These are phyloP conservation scores for Argopecten irradians DNA, from an alignment of 1,140 invertebrate species.

Conservation along the genomic window DNA sequence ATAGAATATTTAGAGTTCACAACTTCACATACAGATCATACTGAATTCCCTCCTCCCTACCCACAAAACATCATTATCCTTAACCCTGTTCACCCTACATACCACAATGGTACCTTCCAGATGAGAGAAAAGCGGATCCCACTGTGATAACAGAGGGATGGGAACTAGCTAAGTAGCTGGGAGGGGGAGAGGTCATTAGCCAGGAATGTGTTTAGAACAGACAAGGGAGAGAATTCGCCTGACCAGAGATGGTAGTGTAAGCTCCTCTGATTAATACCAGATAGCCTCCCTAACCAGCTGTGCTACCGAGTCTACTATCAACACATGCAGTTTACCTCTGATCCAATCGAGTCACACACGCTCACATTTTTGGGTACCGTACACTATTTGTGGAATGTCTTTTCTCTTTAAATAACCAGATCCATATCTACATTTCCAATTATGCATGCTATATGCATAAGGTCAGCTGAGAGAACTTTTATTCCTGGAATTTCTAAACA, in stretches of 20 bases:
- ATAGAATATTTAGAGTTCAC: not conserved
- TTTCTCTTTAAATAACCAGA: not conserved
- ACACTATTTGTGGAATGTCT: not conserved
- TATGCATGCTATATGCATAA: not conserved
- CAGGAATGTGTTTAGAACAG: constrained; percentile 16
- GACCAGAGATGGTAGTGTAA: not conserved
- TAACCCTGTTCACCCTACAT: not conserved
- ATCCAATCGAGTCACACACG: not conserved
- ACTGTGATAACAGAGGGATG: constrained; percentile 20
- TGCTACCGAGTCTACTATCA: not conserved
- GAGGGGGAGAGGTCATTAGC: not conserved
- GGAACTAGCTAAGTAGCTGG: not conserved
- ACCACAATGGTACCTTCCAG: not conserved
- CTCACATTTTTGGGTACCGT: not conserved
- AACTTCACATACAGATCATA: not conserved
- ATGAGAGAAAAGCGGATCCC: not conserved
- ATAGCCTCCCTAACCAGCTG: not conserved
- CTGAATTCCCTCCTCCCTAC: not conserved
- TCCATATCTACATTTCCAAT: constrained; percentile 6
- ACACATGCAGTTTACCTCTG: not conserved
- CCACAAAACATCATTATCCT: not conserved
- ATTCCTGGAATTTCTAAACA: not conserved
- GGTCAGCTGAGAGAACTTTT: not conserved
- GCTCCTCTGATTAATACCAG: not conserved
- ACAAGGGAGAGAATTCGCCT: not conserved